phyloP scores from a whole-genome alignment of 1,140 invertebrate species.

The Bursaphelenchus mucronatus region DNA sequence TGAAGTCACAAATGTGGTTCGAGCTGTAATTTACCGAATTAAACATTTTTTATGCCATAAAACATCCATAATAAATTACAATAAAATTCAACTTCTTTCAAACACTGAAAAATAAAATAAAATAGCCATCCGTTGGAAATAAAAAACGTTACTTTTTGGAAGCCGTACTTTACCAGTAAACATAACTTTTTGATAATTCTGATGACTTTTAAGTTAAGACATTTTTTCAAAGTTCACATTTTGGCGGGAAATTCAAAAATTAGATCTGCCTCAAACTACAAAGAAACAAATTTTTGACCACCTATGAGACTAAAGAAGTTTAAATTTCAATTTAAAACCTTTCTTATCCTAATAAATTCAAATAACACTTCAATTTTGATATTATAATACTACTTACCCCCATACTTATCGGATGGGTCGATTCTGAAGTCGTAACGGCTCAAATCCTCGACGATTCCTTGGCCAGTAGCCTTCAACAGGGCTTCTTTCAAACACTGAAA shows the following conservation, averaged over 20 bases:
- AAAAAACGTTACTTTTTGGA: too few relatives aligned
- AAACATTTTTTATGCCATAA: conserved; percentile 5
- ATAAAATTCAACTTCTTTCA: too few relatives aligned
- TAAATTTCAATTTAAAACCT: conserved; percentile 20
- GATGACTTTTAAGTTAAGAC: too few relatives aligned
- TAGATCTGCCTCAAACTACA: too few relatives aligned
- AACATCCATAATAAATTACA: background rate
- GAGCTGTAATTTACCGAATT: background rate
- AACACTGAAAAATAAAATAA: conserved; percentile 14
- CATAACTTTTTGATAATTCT: too few relatives aligned
- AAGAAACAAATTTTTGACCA: too few relatives aligned
- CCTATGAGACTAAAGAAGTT: too few relatives aligned
- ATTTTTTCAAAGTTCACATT: too few relatives aligned
- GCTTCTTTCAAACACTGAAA: conserved; percentile 61
- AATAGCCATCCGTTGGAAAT: conserved; percentile 13
- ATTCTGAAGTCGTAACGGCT: conserved; percentile 56
- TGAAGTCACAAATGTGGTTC: conserved; percentile 56
- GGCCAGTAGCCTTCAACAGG: conserved; percentile 57
- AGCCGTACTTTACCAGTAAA: too few relatives aligned
- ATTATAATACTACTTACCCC: background rate
- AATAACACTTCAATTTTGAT: conserved; percentile 3
- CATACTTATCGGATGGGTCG: conserved; percentile 47
- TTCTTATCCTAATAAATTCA: conserved; percentile 8
- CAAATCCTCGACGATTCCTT: conserved; percentile 57
- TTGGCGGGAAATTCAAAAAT: too few relatives aligned